Conservation (phyloP, 2,888 invertebrate genomes). For the Escarpia spicata region DNA sequence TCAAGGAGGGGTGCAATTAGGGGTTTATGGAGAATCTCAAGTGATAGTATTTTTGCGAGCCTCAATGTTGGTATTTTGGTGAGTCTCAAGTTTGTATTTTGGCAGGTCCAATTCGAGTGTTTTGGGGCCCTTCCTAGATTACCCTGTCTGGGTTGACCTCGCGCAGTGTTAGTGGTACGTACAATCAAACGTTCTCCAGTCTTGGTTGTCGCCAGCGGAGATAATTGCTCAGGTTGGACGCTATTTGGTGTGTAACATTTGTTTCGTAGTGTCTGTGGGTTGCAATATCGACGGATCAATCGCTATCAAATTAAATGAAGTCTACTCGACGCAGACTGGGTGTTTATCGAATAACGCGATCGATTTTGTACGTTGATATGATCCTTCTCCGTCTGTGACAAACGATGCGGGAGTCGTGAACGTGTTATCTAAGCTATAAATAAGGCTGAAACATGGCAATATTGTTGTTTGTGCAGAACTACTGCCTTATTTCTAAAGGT, state of each 20-base stretch:
- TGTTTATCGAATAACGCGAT: neutral
- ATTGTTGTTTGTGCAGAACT: neutral
- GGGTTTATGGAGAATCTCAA: no score
- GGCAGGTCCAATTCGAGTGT: no score
- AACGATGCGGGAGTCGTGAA: neutral
- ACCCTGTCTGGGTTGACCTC: neutral
- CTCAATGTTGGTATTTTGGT: no score
- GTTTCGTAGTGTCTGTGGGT: neutral
- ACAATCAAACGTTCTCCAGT: neutral
- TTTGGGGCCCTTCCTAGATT: no score
- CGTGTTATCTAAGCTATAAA: neutral
- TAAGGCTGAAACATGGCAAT: neutral
- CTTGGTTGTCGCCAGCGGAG: neutral
- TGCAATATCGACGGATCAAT: neutral
- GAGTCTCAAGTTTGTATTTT: no score
- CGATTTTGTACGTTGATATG: neutral
- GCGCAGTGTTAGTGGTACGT: neutral
- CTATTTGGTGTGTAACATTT: neutral
- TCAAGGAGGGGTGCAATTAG: no score
- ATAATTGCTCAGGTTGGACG: neutral
- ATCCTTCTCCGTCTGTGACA: neutral
- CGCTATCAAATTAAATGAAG: neutral
- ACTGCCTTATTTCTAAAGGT: neutral
- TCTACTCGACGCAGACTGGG: slow-evolving; percentile 7
- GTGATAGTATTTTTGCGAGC: no score